Percentiles rank a stretch among this genome's conserved stretches.
These are phyloP conservation scores for Aphidoletes aphidimyza DNA, from an alignment of 2,888 invertebrate genomes.

Conservation along the genomic window DNA sequence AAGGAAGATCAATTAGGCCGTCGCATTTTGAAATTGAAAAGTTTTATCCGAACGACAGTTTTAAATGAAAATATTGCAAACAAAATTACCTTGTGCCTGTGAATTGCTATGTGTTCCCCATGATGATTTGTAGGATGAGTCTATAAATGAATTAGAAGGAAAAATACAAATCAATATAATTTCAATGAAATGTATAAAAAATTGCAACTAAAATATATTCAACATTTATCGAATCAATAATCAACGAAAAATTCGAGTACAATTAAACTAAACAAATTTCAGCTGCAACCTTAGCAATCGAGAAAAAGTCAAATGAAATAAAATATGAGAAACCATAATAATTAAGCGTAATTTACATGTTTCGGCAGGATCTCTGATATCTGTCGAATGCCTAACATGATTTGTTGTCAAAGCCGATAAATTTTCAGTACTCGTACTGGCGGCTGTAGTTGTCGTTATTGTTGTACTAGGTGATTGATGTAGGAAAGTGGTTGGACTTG, in stretches of 20 bases:
- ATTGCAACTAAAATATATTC: no score
- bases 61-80: conserved; percentile 19
- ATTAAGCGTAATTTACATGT: conserved; percentile 51
- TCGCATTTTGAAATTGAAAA: no score
- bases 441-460: conserved; percentile 52
- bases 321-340: neutral
- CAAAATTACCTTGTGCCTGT: conserved; percentile 79
- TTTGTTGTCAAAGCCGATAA: conserved; percentile 13
- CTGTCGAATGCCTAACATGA: conserved; percentile 54
- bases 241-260: no score
- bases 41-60: neutral
- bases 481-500: conserved; percentile 54
- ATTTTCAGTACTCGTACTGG: conserved; percentile 51
- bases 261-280: no score
- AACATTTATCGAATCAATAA: conserved; percentile 22
- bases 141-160: conserved; percentile 70
- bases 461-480: conserved; percentile 55
- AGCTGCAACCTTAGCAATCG: no score
- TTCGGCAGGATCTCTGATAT: conserved; percentile 54
- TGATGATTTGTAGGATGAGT: conserved; percentile 87
- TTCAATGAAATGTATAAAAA: neutral
- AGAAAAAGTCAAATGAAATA: neutral
- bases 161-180: neutral
- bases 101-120: conserved; percentile 83
- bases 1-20: no score